These are phyloP conservation scores for Dufourea novaeangliae DNA, from an alignment of 1,140 invertebrate species.

Conservation along the genomic window DNA sequence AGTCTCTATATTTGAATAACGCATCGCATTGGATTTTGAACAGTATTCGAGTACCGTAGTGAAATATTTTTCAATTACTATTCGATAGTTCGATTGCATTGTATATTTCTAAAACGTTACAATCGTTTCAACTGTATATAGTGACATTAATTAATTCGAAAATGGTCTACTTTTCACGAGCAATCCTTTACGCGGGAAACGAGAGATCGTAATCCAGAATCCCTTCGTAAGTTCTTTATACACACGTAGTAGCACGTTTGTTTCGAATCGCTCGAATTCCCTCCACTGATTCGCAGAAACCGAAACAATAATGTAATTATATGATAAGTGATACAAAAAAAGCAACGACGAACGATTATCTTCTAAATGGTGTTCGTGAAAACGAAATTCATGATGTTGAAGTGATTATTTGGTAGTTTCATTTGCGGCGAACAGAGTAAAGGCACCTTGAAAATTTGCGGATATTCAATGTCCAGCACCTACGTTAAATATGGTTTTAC, in stretches of 20 bases:
- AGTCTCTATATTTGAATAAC: background rate
- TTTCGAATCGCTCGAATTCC: background rate
- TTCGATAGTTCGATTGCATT: background rate
- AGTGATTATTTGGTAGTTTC: slow-evolving; percentile 32
- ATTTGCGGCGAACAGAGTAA: slow-evolving; percentile 46
- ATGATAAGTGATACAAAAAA: background rate
- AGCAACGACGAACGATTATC: background rate
- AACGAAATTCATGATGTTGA: slow-evolving; percentile 33
- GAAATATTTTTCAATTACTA: background rate
- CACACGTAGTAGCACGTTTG: too few species aligned
- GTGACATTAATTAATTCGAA: background rate
- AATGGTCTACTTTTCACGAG: background rate
- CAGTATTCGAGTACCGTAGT: background rate
- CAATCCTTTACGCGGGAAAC: background rate
- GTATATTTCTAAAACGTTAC: background rate
- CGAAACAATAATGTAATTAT: background rate
- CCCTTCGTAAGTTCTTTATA: too few species aligned
- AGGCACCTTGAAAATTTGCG: slow-evolving; percentile 58
- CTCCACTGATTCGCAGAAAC: background rate
- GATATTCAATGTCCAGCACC: slow-evolving; percentile 45
- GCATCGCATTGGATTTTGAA: background rate
- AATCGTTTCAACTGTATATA: background rate
- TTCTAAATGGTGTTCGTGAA: slow-evolving; percentile 5
- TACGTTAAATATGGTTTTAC: slow-evolving; percentile 44
- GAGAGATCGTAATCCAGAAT: background rate